Conservation (phyloP, 53 echinoderm and acorn worm genomes). For the Apostichopus leukothele region DNA sequence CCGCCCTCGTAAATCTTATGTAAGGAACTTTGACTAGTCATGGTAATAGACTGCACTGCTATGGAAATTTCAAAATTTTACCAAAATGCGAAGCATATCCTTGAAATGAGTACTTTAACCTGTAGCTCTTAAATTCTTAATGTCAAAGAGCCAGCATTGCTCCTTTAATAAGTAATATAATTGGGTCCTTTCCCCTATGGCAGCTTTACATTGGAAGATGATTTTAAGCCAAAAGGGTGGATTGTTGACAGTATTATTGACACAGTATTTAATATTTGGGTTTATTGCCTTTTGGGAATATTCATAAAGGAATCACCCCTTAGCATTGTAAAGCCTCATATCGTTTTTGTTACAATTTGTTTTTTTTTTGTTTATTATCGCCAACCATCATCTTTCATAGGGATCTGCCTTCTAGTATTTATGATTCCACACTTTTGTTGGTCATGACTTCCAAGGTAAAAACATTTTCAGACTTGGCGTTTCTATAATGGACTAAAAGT, state of each 20-base stretch:
- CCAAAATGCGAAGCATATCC: too few relatives aligned
- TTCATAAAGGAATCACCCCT: not conserved
- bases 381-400: not conserved
- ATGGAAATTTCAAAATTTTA: too few relatives aligned
- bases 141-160: not conserved
- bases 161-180: not conserved
- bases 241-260: not conserved
- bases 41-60: too few relatives aligned
- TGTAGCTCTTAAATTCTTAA: too few relatives aligned
- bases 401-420: not conserved
- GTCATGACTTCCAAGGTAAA: too few relatives aligned
- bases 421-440: too few relatives aligned
- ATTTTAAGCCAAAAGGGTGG: not conserved
- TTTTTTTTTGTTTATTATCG: not conserved
- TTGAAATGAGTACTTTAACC: too few relatives aligned
- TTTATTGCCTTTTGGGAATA: not conserved
- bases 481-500: not conserved
- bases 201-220: not conserved
- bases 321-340: not conserved
- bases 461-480: not conserved
- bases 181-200: not conserved
- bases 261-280: slow-evolving; percentile 3
- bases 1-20: too few relatives aligned
- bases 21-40: too few relatives aligned
- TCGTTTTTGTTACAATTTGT: not conserved